Evolutionary conservation across 2,113 vertebrate genomes (phyloP), one percentile per base, ranked within the genome.

Genomic region (Cheilinus undulatus): DNA sequence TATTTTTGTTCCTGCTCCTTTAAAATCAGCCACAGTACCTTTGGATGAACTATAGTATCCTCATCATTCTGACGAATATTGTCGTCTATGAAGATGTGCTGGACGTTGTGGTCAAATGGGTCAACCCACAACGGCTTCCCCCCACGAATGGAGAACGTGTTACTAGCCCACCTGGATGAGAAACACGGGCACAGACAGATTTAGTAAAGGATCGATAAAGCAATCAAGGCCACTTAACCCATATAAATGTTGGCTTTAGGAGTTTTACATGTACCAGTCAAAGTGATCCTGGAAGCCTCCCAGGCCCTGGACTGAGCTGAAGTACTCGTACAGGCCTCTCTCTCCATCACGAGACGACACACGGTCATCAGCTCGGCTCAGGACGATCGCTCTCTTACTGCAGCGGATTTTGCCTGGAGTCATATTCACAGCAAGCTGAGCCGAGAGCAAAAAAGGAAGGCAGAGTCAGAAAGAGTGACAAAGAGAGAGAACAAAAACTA

Each of bases 1-100:
- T 32, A 3, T 32, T 32, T 32, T 32, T 3, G 30, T 32, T 32
- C 10, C 30, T 32, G 30, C 10, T 32, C 30, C 17, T 43, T 43
- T n/a, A 45, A 45, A 45, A n/a, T 1, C 3, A 19, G 15, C 13
- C 38, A 7, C 24, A 45, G 27, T 60, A 97, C 96, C 95, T 93
- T 95, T 20, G 95, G 93, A 54, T 93, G 87, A 26, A 97, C 91
- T 17, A 97, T 96, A 36, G 94, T 95, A 30, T 96, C 94, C 0
- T 90, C 58, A 13, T 97, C 95, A 0, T 94, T 91, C 76, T 93
- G 91, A 0, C 95, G 92, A 53, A 98, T 96, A 76, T 98, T 97
- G 88, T 98, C 96, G 0, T 98, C 96, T 0, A 97, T 93, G 72
- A 95, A 96, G 83, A 98, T 96, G 90, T 98, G 96, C 38, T 97